Base-by-base conservation (phyloP, 2,113 vertebrate genomes). In the Corythoichthys intestinalis region DNA sequence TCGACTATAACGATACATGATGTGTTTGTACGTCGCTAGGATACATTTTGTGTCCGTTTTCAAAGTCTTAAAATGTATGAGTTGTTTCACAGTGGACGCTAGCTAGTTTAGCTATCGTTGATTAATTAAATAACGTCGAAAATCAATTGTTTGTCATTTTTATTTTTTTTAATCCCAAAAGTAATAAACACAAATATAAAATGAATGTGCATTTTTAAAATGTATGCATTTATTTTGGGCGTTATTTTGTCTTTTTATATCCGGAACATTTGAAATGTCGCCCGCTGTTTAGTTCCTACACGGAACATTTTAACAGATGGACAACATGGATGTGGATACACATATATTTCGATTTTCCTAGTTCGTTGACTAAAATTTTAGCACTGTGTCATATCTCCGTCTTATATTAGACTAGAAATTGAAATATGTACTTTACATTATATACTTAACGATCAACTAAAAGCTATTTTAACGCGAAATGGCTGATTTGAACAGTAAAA, bases 381-480 rank as follows among this genome's bases (percentile, higher is more conserved):
- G 34, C 56, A 2, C 13, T 2, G 34, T 37, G 35, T 58, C 10
- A 14, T 5, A 7, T 3, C 56, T 58, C 34, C 35, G 34, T 6
- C 5, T 37, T 37, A 4, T 2, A 58, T 14, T 58, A 13, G 13
- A 2, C 12, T 34, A 35, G 5, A 7, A 37, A 37, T 4, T 13
- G 0, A 20, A 20, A 53, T 53, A 53, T 53, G n/a, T 8, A 4
- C 1, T 37, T 12, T 58, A 8, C 37, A 13, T 12, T 28, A 2
- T 14, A 3, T 6, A 37, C 12, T 1, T 6, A 2, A 58, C 20
- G 1, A 13, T 58, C 11, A 14, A 58, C 34, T 5, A 34, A 12
- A 14, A 15, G 56, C 12, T 58, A 5, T 41, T 44, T 58, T 37
- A 14, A 15, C 20, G 1, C 20, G 44, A 1, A 34, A 86, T 86